Evolutionary conservation across 2,797 vertebrate genomes (phyloP).

Genomic region (Apogon talboti): DNA sequence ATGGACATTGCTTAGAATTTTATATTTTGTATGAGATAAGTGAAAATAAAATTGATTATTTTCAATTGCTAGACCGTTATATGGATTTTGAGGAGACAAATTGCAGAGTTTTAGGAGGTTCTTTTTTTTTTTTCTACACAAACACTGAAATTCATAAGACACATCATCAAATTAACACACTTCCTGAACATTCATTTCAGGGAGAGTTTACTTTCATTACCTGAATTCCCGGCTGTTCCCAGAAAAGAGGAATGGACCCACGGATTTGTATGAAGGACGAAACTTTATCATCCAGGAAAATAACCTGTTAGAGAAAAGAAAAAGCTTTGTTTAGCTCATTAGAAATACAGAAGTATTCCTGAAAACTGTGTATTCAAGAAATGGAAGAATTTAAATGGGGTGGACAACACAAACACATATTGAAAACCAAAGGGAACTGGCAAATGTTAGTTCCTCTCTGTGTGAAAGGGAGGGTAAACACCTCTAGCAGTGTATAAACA

Average conservation of each 20-base stretch:
- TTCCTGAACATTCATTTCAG: not conserved
- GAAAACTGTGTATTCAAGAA: not conserved
- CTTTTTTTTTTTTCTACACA: too few relatives aligned
- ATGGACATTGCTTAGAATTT: not conserved
- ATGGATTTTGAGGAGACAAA: too few relatives aligned
- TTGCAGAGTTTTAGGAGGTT: too few relatives aligned
- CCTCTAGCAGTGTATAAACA: not conserved
- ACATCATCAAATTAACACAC: not conserved
- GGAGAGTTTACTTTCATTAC: constrained; percentile 72
- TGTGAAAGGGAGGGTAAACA: not conserved
- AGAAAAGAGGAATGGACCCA: constrained; percentile 96
- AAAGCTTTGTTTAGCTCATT: not conserved
- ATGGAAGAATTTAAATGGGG: not conserved
- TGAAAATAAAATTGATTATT: not conserved
- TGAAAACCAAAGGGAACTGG: not conserved
- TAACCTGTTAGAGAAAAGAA: constrained; percentile 83
- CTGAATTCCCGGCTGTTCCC: constrained; percentile 98
- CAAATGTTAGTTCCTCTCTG: not conserved
- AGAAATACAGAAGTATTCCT: not conserved
- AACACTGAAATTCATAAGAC: not conserved
- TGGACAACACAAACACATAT: not conserved
- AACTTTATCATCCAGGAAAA: constrained; percentile 94
- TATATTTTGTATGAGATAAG: not conserved
- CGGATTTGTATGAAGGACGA: constrained; percentile 98
- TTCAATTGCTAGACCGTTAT: too few relatives aligned